phyloP scores from a whole-genome alignment of 2,113 vertebrate species.

The Podiceps cristatus region DNA sequence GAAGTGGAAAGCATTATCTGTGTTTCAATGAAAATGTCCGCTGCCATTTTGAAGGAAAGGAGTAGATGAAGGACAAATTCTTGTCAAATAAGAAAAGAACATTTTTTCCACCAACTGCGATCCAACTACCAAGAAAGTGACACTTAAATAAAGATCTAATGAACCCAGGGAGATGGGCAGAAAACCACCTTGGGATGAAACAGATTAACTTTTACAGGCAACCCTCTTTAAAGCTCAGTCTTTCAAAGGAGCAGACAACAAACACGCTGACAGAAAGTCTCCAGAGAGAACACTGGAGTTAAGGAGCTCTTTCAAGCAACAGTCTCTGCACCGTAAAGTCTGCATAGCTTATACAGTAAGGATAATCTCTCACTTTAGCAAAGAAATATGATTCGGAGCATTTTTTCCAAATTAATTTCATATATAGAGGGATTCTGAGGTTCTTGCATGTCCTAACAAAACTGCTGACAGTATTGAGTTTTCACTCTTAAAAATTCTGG shows the following conservation, averaged over 20 bases:
- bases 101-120: neutral
- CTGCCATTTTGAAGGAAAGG: neutral
- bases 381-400: neutral
- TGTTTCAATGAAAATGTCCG: neutral
- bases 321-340: neutral
- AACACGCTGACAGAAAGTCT: neutral
- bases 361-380: neutral
- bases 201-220: neutral
- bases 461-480: neutral
- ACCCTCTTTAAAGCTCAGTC: neutral
- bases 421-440: neutral
- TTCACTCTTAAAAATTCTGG: neutral
- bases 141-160: neutral
- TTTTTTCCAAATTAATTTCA: neutral
- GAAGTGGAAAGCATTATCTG: neutral
- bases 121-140: neutral
- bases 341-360: neutral
- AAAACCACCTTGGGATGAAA: neutral
- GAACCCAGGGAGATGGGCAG: neutral
- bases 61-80: neutral
- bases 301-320: neutral
- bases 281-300: neutral
- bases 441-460: neutral
- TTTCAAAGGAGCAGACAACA: neutral
- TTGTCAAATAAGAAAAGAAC: neutral